Base-by-base conservation (phyloP, 2,113 vertebrate species). In the Lycocorax pyrrhopterus region DNA sequence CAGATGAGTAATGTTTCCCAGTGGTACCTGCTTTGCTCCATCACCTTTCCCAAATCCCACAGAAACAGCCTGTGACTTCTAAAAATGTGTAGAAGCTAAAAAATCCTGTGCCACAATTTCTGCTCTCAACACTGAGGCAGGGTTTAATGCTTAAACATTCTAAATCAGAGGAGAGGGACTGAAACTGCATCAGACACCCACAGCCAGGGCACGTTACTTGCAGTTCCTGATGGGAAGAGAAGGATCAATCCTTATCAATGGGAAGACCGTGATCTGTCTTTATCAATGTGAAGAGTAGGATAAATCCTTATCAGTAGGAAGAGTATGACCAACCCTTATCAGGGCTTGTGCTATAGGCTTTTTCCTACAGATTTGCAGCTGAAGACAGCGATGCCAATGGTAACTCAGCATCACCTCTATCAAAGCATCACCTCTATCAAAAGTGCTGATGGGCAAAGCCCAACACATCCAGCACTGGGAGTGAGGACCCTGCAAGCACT, bases 171-270 rank as follows among this genome's bases (percentile, higher is more conserved):
- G 19, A 77, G 67, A 27, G n/a, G 27, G 3, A 17, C 60, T 39
- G 59, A 44, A 43, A 49, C 19, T 68, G 26, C 25, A 1, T 21
- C 12, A 39, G 46, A 46, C 12, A 47, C 14, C 13, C 67, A 11
- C 14, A n/a, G 23, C 51, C 44, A n/a, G 37, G 46, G 29, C 55
- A 18, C 0, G 0, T 13, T 4, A 2, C 1, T 3, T 26, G 64
- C 58, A 33, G 7, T 14, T 56, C 26, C 55, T 30, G 21, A 25
- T 13, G 5, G 8, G 37, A 68, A 41, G 26, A 41, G 55, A 2
- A 2, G 1, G 26, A 17, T 12, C 33, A 15, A 2, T 16, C n/a
- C 55, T 47, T 6, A 30, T 2, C 72, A 12, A 15, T 26, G 21
- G 58, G 66, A 87, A 64, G 30, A 79, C 13, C 0, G 0, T 13